Conservation (phyloP, 2,888 invertebrate species). For the Diaphora mendica region DNA sequence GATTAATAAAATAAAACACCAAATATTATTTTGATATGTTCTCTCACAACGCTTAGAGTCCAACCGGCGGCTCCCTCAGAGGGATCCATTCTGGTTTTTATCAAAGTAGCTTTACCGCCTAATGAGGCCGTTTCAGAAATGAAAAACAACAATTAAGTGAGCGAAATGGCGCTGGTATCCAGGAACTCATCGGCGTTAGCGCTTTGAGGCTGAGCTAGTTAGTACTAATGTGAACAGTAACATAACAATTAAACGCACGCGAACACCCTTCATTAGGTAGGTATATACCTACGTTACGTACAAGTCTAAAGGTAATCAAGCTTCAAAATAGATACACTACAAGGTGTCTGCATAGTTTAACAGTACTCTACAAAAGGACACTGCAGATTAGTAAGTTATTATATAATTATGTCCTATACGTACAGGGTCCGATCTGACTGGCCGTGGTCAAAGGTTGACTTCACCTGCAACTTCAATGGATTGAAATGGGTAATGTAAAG, state of each 20-base stretch:
- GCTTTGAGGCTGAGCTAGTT: not conserved
- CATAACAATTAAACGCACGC: conserved; percentile 1
- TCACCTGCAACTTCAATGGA: too few species aligned
- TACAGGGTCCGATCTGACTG: not conserved
- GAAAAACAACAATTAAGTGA: conserved; percentile 17
- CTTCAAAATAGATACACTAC: not conserved
- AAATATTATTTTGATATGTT: not conserved
- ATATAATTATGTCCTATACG: too few species aligned
- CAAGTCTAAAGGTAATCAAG: not conserved
- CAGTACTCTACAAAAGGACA: not conserved
- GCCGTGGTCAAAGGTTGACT: not conserved
- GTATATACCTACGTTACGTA: not conserved
- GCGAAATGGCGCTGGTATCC: conserved; percentile 6
- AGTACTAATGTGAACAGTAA: not conserved
- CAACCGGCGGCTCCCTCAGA: conserved; percentile 10
- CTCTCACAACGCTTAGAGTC: not conserved
- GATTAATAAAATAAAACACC: not conserved
- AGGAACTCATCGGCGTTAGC: conserved; percentile 10
- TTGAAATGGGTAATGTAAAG: too few species aligned
- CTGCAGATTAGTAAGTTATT: not conserved
- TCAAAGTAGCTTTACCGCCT: conserved; percentile 16
- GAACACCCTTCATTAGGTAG: not conserved
- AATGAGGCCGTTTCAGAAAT: conserved; percentile 5
- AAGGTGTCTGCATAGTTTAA: not conserved
- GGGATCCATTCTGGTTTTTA: conserved; percentile 16